These are phyloP conservation scores for Silurus meridionalis DNA, from an alignment of 2,113 vertebrate species.

Conservation along the genomic window DNA sequence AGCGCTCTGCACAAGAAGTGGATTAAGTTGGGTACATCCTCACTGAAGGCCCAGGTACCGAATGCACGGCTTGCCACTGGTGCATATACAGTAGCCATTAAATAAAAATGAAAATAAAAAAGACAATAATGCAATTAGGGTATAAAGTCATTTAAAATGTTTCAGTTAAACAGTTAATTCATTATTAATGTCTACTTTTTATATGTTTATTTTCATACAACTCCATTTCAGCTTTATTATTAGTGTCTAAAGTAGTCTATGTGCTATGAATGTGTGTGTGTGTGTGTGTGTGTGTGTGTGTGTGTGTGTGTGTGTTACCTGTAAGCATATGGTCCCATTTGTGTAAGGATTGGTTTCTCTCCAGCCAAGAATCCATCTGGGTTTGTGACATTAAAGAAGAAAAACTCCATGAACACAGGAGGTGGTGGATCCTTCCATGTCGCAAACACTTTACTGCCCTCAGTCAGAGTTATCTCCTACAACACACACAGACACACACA, in stretches of 20 bases:
- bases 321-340: constrained; percentile 82
- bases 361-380: constrained; percentile 79
- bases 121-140: no score
- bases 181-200: not conserved
- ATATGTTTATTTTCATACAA: not conserved
- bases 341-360: constrained; percentile 71
- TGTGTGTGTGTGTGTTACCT: constrained; percentile 15
- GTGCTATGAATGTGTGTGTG: not conserved
- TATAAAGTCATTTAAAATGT: not conserved
- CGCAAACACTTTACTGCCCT: constrained; percentile 83
- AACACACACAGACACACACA: constrained; percentile 20
- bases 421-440: constrained; percentile 88
- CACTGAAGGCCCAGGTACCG: no score
- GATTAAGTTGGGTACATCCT: no score
- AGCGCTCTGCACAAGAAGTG: no score
- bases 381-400: constrained; percentile 92
- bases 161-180: not conserved
- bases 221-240: not conserved
- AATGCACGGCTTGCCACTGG: not conserved
- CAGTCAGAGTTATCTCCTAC: constrained; percentile 85
- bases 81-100: not conserved
- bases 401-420: constrained; percentile 89
- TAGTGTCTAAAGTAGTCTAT: not conserved
- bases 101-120: not conserved
- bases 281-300: constrained; percentile 12